Evolutionary conservation across 2,113 vertebrate genomes (phyloP).

Genomic region (Anthoscopus minutus): DNA sequence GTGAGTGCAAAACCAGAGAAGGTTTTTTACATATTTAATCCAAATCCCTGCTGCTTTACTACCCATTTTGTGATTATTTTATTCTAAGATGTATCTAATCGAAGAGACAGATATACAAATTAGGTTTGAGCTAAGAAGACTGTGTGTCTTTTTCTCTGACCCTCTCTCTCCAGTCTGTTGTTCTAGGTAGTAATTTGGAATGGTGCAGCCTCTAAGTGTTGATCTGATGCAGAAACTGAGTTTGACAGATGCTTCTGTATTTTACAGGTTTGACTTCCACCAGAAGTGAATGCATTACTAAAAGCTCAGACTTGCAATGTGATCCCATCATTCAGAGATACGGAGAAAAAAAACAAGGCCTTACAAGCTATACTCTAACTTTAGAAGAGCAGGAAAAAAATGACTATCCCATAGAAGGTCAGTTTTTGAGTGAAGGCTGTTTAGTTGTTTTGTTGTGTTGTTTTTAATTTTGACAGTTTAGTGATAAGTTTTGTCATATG

Average conservation of each 20-base stretch:
- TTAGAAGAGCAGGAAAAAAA: slow-evolving; percentile 62
- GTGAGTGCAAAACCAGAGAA: background rate
- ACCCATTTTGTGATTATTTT: background rate
- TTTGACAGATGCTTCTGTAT: background rate
- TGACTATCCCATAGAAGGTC: slow-evolving; percentile 70
- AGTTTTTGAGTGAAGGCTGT: background rate
- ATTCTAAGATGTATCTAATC: background rate
- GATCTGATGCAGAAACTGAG: background rate
- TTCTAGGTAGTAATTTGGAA: background rate
- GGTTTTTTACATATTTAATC: background rate
- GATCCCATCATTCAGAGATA: slow-evolving; percentile 69
- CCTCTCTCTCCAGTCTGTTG: background rate
- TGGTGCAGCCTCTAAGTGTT: background rate
- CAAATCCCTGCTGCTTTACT: background rate
- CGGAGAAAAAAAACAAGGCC: slow-evolving; percentile 32
- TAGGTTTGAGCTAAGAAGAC: background rate
- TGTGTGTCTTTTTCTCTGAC: fast-evolving
- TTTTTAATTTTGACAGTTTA: background rate
- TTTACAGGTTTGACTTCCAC: slow-evolving; percentile 49
- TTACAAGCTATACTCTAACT: slow-evolving; percentile 67
- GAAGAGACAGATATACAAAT: background rate
- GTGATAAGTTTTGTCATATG: background rate
- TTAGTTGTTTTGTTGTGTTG: background rate
- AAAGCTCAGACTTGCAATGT: background rate
- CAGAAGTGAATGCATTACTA: background rate